Conservation (phyloP, 2,797 vertebrate species). For the Epinephelus malabaricus region DNA sequence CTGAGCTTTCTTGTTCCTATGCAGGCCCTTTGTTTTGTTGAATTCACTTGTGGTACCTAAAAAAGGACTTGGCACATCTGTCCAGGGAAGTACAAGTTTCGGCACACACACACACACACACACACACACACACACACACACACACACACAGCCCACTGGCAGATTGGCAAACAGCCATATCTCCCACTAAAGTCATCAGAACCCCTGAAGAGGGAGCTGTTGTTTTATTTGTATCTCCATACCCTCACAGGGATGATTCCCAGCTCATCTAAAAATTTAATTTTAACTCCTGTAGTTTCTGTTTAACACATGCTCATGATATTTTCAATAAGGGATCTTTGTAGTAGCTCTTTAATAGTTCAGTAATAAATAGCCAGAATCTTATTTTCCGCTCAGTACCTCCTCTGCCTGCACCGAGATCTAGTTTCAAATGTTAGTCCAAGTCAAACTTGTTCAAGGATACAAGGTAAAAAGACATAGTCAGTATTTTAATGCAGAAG, state of each 20-base stretch:
- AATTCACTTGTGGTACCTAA: constrained; percentile 44
- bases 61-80: constrained; percentile 64
- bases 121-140: constrained; percentile 15
- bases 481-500: not conserved
- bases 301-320: constrained; percentile 6
- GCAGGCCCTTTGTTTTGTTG: constrained; percentile 60
- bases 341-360: not conserved
- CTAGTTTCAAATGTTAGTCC: not conserved
- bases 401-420: not conserved
- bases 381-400: not conserved
- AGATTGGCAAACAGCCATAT: constrained; percentile 59
- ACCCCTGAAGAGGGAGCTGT: constrained; percentile 76
- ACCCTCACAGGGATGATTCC: constrained; percentile 25
- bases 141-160: constrained; percentile 26
- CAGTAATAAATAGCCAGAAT: not conserved
- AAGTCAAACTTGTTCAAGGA: not conserved
- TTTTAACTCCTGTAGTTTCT: constrained; percentile 21
- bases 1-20: constrained; percentile 22
- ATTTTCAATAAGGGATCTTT: not conserved
- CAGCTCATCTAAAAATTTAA: constrained; percentile 17
- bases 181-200: constrained; percentile 49
- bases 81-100: constrained; percentile 60
- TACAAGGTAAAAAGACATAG: not conserved
- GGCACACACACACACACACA: not conserved
- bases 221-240: constrained; percentile 59